These are phyloP conservation scores for Nylanderia fulva DNA, from an alignment of 1,140 invertebrate genomes.

Conservation along the genomic window DNA sequence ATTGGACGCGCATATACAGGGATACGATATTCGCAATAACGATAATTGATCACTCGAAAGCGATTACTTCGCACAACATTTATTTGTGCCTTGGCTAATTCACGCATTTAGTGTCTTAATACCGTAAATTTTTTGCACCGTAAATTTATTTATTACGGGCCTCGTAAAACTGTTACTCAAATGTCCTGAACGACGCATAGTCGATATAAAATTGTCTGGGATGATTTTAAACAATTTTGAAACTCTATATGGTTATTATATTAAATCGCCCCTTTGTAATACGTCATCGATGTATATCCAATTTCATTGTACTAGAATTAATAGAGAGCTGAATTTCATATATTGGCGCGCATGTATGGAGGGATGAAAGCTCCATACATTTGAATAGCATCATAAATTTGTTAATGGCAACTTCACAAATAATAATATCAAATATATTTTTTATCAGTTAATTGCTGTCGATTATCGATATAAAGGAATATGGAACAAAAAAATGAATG, in stretches of 20 bases:
- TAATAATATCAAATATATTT: too few relatives aligned
- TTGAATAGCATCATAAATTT: slow-evolving; percentile 26
- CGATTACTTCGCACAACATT: background rate
- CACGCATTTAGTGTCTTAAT: background rate
- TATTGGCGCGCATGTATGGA: slow-evolving; percentile 4
- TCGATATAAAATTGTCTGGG: slow-evolving; percentile 20
- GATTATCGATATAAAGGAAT: background rate
- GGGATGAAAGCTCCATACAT: background rate
- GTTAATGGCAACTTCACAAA: background rate
- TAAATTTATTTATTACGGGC: background rate
- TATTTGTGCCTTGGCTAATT: background rate
- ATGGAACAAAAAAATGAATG: background rate
- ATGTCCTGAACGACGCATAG: background rate
- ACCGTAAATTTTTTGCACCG: background rate
- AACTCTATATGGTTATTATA: slow-evolving; percentile 23
- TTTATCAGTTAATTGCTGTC: slow-evolving; percentile 1
- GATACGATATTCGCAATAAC: background rate
- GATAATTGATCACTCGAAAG: background rate
- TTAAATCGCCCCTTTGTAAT: slow-evolving; percentile 26
- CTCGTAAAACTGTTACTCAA: slow-evolving; percentile 1
- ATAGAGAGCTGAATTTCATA: slow-evolving; percentile 20
- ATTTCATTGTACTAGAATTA: slow-evolving; percentile 32
- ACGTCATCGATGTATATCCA: slow-evolving; percentile 20
- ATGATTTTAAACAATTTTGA: slow-evolving; percentile 4
- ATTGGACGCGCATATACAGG: background rate